Percentiles rank a stretch among this genome's conserved stretches.
These are phyloP conservation scores for Chalcis sispes DNA, from an alignment of 2,888 invertebrate species.

Conservation along the genomic window DNA sequence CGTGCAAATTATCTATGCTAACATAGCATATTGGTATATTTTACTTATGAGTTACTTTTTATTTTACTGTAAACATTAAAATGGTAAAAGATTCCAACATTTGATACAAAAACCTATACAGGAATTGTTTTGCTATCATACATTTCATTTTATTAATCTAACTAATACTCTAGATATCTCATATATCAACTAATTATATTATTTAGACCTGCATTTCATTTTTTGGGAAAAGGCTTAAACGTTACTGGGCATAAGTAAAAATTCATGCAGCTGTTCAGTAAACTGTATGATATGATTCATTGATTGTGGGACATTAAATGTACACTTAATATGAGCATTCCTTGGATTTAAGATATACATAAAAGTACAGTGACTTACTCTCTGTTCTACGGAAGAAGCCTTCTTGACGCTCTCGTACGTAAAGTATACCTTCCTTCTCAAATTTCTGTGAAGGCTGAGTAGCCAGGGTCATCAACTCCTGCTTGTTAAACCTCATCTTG, in stretches of 20 bases:
- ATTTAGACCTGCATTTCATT: slow-evolving; percentile 31
- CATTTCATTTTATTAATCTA: slow-evolving; percentile 21
- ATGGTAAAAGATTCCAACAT: slow-evolving; percentile 20
- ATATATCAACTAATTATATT: slow-evolving; percentile 31
- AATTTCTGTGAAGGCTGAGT: slow-evolving; percentile 92
- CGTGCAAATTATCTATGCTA: slow-evolving; percentile 34
- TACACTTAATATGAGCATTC: slow-evolving; percentile 45
- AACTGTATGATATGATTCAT: slow-evolving; percentile 40
- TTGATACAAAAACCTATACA: slow-evolving; percentile 26
- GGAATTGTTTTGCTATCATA: slow-evolving; percentile 16
- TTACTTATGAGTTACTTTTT: slow-evolving; percentile 34
- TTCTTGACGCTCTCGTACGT: slow-evolving; percentile 92
- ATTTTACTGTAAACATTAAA: slow-evolving; percentile 18
- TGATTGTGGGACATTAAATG: slow-evolving; percentile 47
- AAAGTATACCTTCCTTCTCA: slow-evolving; percentile 93
- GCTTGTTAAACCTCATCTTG: slow-evolving; percentile 92
- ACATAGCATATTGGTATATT: slow-evolving; percentile 22
- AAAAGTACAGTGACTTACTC: slow-evolving; percentile 80
- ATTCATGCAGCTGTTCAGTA: slow-evolving; percentile 52
- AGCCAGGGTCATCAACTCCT: slow-evolving; percentile 90
- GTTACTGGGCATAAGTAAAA: slow-evolving; percentile 41
- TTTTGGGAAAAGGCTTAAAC: slow-evolving; percentile 31
- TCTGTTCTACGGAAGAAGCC: slow-evolving; percentile 94
- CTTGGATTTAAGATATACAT: slow-evolving; percentile 26
- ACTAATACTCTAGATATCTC: slow-evolving; percentile 34